A percentile compares a stretch with the other conserved stretches of the same genome.
Conservation (phyloP, 2,113 vertebrate genomes). For the Elaphurus davidianus region DNA sequence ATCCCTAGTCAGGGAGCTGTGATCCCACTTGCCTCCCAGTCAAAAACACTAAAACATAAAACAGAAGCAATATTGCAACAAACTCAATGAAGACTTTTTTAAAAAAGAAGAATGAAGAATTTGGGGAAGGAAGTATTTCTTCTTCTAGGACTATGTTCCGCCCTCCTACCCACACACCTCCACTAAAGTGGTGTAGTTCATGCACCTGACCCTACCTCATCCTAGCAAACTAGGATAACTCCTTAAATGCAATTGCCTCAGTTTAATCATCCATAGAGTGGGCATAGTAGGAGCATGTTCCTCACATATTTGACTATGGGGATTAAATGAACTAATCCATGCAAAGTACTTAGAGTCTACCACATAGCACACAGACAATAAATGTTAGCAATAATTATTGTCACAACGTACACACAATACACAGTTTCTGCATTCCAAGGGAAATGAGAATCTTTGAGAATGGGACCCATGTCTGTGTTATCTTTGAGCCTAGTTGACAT, state of each 20-base stretch:
- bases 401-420: not conserved
- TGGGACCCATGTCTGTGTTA: fast-evolving
- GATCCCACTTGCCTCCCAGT: not conserved
- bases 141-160: no score
- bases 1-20: not conserved
- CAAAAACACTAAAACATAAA: not conserved
- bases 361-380: not conserved
- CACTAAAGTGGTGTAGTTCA: not conserved
- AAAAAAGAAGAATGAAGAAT: not conserved
- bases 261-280: not conserved
- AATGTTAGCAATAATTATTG: not conserved
- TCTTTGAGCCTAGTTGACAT: not conserved
- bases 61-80: not conserved
- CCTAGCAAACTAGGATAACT: not conserved
- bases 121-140: not conserved
- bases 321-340: not conserved
- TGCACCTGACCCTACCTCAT: not conserved
- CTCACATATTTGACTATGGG: not conserved
- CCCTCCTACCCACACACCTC: not conserved
- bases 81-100: not conserved
- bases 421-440: not conserved
- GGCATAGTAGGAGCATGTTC: no score
- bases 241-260: not conserved
- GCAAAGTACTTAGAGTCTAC: not conserved
- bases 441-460: not conserved